Conservation (phyloP, 2,888 invertebrate species). For the Didymodactylos carnosus region DNA sequence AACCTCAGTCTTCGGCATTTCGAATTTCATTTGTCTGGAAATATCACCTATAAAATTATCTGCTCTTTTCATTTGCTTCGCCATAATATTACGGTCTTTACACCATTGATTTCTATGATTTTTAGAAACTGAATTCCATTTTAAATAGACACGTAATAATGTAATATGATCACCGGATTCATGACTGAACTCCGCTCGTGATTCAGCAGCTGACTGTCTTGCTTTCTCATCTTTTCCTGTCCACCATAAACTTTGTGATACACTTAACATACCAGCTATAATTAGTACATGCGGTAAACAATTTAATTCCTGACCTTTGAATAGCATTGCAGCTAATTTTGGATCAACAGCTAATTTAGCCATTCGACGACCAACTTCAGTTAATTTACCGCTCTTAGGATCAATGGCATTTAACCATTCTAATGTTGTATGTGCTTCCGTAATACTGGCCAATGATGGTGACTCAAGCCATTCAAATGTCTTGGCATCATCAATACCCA, state of each 20-base stretch:
- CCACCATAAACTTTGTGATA: conserved; percentile 18
- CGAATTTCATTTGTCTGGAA: neutral
- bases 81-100: conserved; percentile 18
- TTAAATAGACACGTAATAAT: conserved; percentile 15
- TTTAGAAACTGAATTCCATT: conserved; percentile 7
- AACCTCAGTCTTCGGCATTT: neutral
- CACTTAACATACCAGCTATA: conserved; percentile 16
- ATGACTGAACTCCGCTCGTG: conserved; percentile 15
- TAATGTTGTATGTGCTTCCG: conserved; percentile 15
- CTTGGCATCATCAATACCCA: conserved; percentile 22
- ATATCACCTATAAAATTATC: neutral
- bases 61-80: conserved; percentile 16
- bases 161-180: conserved; percentile 16
- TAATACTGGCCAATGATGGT: conserved; percentile 11
- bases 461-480: conserved; percentile 3
- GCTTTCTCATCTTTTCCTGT: conserved; percentile 14
- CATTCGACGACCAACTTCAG: conserved; percentile 16
- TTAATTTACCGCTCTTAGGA: conserved; percentile 14
- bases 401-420: conserved; percentile 16
- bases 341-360: conserved; percentile 18
- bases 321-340: conserved; percentile 16
- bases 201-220: conserved; percentile 15
- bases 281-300: conserved; percentile 16
- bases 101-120: conserved; percentile 17
- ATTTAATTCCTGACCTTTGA: neutral